Conservation (phyloP, 2,113 vertebrate genomes). For the Coregonus clupeaformis region DNA sequence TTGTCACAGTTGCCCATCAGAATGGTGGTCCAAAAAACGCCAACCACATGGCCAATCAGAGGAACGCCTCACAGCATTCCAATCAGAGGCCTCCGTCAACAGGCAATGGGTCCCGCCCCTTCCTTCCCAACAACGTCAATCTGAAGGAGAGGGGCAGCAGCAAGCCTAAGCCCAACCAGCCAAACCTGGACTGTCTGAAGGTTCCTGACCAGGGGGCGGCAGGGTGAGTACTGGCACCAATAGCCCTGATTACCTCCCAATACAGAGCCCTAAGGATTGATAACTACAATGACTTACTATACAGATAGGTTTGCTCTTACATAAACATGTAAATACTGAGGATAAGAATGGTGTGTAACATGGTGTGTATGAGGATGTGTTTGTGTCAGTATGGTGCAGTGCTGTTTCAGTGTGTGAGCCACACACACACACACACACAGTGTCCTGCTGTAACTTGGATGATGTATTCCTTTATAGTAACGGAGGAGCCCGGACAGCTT, state of each 20-base stretch:
- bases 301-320: not conserved
- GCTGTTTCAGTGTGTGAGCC: not conserved
- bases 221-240: slow-evolving; percentile 81
- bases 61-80: slow-evolving; percentile 70
- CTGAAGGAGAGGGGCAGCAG: slow-evolving; percentile 70
- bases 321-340: not conserved
- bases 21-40: slow-evolving; percentile 82
- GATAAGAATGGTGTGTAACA: not conserved
- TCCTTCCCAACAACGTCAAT: slow-evolving; percentile 78
- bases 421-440: slow-evolving; percentile 12
- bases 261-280: not conserved
- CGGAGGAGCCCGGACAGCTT: slow-evolving; percentile 65
- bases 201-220: slow-evolving; percentile 96
- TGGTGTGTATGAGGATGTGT: not conserved
- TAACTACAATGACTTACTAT: not conserved
- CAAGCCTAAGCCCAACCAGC: slow-evolving; percentile 78
- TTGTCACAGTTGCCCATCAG: slow-evolving; percentile 79
- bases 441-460: slow-evolving; percentile 54
- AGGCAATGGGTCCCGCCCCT: slow-evolving; percentile 70
- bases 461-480: slow-evolving; percentile 76
- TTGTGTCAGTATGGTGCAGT: slow-evolving; percentile 5
- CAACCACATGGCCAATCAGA: slow-evolving; percentile 64
- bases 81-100: slow-evolving; percentile 74
- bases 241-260: not conserved
- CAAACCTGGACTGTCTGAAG: slow-evolving; percentile 88